Percentiles rank a stretch among this genome's conserved stretches.
Evolutionary conservation across 1,140 invertebrate genomes (phyloP).

Genomic region (Caerostris darwini): DNA sequence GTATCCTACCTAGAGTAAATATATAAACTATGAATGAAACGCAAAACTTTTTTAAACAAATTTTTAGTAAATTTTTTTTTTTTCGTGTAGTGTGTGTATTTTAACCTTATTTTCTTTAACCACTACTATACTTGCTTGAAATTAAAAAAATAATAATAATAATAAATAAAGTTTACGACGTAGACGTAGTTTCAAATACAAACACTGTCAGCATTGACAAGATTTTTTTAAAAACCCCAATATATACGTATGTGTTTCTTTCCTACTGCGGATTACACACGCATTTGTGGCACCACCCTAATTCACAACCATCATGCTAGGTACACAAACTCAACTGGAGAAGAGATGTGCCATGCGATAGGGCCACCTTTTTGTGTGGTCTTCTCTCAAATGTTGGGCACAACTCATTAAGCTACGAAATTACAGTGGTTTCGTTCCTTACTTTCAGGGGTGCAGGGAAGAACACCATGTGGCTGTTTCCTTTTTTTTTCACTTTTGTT

Average conservation of each 20-base stretch:
- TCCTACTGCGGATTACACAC: not conserved
- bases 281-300: not conserved
- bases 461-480: conserved; percentile 9
- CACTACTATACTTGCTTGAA: too few relatives aligned
- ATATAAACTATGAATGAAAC: too few relatives aligned
- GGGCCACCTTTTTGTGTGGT: conserved; percentile 35
- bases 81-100: too few relatives aligned
- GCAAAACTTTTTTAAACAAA: too few relatives aligned
- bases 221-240: too few relatives aligned
- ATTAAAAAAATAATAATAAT: too few relatives aligned
- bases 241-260: not conserved
- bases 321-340: not conserved
- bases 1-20: too few relatives aligned
- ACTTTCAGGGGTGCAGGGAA: conserved; percentile 9
- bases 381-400: conserved; percentile 30
- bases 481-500: not conserved
- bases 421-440: conserved; percentile 35
- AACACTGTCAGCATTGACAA: too few relatives aligned
- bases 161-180: too few relatives aligned
- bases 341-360: conserved; percentile 2
- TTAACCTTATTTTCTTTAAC: too few relatives aligned
- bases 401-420: conserved; percentile 33
- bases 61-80: too few relatives aligned
- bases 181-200: too few relatives aligned
- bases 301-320: not conserved